Base-by-base conservation (phyloP, 2,797 vertebrate species). In the Spinus pinus region DNA sequence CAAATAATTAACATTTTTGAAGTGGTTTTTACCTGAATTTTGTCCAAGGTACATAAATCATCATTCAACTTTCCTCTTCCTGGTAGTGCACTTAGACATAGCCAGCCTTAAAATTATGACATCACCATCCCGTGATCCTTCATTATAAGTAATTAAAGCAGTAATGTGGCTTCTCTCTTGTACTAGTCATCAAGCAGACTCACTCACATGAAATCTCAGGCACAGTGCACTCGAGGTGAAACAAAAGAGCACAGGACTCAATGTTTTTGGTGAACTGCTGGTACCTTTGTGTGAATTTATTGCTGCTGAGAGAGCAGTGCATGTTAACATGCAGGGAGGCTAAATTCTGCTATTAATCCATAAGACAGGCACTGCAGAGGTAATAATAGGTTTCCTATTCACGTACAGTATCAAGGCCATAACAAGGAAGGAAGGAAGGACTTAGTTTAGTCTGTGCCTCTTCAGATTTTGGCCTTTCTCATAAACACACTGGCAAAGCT, bases 21-120 rank as follows among this genome's bases (percentile, higher is more conserved):
- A 94, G 88, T 88, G 89, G 77, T 87, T 96, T 92, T 94, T 75
- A 89, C 81, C 91, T 95, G 95, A 96, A 93, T 93, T 95, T 92
- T 93, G 65, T 96, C 96, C 96, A 97, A 96, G 88, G 62, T 61
- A 62, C 33, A 81, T 95, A 96, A 95, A 94, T 96, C 86, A 96
- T 91, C 86, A 95, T 91, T 95, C 81, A 94, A 81, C 94, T 94
- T 96, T 81, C 88, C 77, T 95, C 53, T 97, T 97, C 94, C 95
- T 97, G 96, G 96, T 90, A 97, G 88, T 93, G 88, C 96, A 97
- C 94, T 97, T 97, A 96, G 90, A 96, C 85, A 95, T 88, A 89
- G 80, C 57, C 78, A 92, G 94, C 57, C 94, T 96, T 96, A 96
- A 97, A 95, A 89, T 95, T 31, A 94, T 87, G 95, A 95, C 95